Conservation (phyloP, 1,140 invertebrate species). For the Scylla paramamosain region DNA sequence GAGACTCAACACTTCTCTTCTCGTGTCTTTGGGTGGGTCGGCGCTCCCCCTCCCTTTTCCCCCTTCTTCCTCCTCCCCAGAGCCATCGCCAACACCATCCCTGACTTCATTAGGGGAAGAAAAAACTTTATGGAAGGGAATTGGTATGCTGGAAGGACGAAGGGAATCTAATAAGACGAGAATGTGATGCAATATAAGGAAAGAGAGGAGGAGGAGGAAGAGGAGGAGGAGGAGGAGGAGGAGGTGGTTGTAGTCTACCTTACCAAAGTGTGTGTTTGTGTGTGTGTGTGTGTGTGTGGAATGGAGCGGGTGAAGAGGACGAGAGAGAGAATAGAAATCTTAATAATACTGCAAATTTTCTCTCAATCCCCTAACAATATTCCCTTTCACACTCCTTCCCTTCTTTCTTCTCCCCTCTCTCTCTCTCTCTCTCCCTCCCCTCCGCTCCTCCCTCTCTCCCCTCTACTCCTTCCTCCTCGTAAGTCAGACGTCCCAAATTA, state of each 20-base stretch:
- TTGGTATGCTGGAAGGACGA: slow-evolving; percentile 20
- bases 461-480: too few relatives aligned
- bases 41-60: background rate
- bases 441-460: background rate
- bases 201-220: background rate
- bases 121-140: slow-evolving; percentile 5
- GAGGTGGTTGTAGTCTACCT: background rate
- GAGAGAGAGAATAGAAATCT: background rate
- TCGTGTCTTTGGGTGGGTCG: too few relatives aligned
- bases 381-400: background rate
- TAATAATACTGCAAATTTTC: background rate
- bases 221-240: slow-evolving; percentile 8
- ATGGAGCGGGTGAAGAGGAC: background rate
- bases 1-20: background rate
- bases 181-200: background rate
- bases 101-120: background rate
- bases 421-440: too few relatives aligned
- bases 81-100: background rate
- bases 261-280: too few relatives aligned
- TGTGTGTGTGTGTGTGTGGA: too few relatives aligned
- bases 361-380: background rate
- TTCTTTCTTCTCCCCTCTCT: background rate
- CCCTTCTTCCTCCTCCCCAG: background rate
- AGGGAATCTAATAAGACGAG: slow-evolving; percentile 10
- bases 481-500: too few relatives aligned